Percentiles rank a stretch among this genome's conserved stretches.
phyloP scores from a whole-genome alignment of 1,140 invertebrate genomes.

The Trichonephila inaurata region DNA sequence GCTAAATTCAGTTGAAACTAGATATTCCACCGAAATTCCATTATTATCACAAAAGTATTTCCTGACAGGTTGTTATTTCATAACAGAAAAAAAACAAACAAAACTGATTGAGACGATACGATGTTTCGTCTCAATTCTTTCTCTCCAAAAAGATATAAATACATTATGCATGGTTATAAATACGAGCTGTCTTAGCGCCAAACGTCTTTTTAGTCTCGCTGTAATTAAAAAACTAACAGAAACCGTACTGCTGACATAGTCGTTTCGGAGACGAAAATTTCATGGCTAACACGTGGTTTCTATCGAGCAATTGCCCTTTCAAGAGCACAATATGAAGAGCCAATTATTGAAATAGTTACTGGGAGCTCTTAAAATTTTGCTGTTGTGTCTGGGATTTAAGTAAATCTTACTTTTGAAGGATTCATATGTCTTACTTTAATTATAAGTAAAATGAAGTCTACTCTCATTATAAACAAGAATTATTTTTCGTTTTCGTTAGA shows the following conservation, averaged over 20 bases:
- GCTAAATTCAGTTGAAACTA: no score
- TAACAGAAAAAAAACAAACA: not conserved
- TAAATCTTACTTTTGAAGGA: no score
- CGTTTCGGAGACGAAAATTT: slow-evolving; percentile 7
- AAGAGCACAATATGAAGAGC: not conserved
- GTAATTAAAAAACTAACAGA: slow-evolving; percentile 45
- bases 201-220: slow-evolving; percentile 8
- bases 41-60: no score
- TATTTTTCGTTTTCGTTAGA: no score
- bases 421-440: no score
- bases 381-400: no score
- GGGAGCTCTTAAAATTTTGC: no score
- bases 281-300: slow-evolving; percentile 14
- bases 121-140: slow-evolving; percentile 25
- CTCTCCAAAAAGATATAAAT: slow-evolving; percentile 29
- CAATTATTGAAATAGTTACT: not conserved
- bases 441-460: no score
- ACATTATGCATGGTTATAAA: slow-evolving; percentile 49
- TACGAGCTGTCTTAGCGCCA: slow-evolving; percentile 50
- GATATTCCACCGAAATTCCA: no score
- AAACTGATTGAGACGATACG: slow-evolving; percentile 9
- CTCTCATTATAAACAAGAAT: no score
- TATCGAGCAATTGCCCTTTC: not conserved
- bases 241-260: slow-evolving; percentile 36
- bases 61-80: no score